Evolutionary conservation across 2,113 vertebrate genomes (phyloP).

Genomic region (Pedionomus torquatus): DNA sequence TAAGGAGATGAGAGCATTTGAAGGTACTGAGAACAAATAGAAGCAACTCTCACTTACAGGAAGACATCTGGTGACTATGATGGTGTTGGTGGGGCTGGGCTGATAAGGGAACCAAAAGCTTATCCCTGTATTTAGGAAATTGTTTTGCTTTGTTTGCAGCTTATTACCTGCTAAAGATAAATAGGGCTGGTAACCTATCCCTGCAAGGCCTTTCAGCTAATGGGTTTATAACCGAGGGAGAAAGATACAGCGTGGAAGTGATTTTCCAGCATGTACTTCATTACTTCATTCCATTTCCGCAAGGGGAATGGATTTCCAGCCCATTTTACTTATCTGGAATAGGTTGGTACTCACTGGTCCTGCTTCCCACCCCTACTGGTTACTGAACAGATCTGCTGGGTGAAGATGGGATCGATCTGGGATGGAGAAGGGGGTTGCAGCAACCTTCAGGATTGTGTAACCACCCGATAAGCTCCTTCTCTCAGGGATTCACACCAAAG

Average conservation of each 20-base stretch:
- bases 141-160: conserved; percentile 36
- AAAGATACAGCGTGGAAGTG: background rate
- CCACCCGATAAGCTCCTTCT: background rate
- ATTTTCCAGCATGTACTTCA: background rate
- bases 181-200: background rate
- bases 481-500: background rate
- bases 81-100: background rate
- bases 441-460: background rate
- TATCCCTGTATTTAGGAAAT: background rate
- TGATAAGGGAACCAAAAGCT: conserved; percentile 53
- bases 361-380: background rate
- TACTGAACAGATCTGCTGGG: background rate
- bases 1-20: conserved; percentile 59
- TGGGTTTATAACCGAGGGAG: background rate
- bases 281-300: background rate
- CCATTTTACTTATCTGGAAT: background rate
- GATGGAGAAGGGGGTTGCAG: background rate
- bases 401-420: background rate
- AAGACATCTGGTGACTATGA: conserved; percentile 45
- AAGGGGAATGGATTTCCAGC: background rate
- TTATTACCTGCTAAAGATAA: conserved; percentile 46
- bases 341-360: background rate
- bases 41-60: conserved; percentile 39
- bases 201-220: background rate
- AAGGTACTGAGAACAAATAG: conserved; percentile 23